Conservation (phyloP, 2,113 vertebrate genomes). For the Xenotilapia caudafasciata region DNA sequence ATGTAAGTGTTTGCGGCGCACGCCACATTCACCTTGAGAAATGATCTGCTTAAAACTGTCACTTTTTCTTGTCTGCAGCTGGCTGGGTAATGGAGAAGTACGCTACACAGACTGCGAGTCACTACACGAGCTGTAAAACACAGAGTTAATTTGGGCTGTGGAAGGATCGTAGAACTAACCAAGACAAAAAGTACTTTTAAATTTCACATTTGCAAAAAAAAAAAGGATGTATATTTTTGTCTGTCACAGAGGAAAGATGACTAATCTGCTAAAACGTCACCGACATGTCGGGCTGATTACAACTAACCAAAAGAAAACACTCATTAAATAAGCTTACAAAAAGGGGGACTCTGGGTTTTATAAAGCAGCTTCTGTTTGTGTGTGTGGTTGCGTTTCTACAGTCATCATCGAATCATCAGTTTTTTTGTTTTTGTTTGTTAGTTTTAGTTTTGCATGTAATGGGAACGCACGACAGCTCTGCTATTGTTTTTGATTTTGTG, state of each 20-base stretch:
- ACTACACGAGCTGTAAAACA: slow-evolving; percentile 44
- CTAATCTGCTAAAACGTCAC: neutral
- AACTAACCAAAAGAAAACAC: neutral
- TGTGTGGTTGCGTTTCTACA: neutral
- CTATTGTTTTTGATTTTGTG: neutral
- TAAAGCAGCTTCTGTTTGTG: neutral
- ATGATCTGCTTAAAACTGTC: neutral
- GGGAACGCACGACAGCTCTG: neutral
- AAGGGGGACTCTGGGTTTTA: neutral
- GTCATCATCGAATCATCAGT: neutral
- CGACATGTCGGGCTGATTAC: neutral
- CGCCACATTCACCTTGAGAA: neutral
- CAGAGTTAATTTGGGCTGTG: neutral
- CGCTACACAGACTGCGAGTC: slow-evolving; percentile 20
- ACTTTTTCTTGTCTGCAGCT: slow-evolving; percentile 10
- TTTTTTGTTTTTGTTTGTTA: neutral
- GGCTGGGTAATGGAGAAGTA: neutral
- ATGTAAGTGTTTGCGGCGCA: slow-evolving; percentile 26
- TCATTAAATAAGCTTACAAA: neutral
- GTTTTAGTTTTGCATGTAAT: neutral
- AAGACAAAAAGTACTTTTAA: neutral
- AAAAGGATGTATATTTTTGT: neutral
- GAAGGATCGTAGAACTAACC: neutral
- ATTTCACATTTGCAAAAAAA: neutral
- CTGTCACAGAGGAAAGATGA: neutral